phyloP scores from a whole-genome alignment of 2,888 invertebrate species.

The Calameuta filiformis region DNA sequence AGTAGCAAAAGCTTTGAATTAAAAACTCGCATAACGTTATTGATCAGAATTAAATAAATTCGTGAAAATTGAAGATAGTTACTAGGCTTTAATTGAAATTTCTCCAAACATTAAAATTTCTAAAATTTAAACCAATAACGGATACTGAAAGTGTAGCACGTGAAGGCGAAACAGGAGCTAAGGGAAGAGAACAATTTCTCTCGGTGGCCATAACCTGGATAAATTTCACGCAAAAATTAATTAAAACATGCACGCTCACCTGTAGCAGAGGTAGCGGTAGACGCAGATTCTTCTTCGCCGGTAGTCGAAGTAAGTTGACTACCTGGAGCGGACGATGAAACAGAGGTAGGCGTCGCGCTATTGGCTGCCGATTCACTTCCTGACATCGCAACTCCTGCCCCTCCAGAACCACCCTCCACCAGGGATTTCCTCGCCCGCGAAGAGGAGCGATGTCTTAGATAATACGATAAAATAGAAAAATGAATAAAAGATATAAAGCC shows the following conservation, averaged over 20 bases:
- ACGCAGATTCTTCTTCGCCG: conserved; percentile 55
- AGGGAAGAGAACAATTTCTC: neutral
- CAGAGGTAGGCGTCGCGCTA: conserved; percentile 53
- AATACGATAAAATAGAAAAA: neutral
- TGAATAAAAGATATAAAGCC: neutral
- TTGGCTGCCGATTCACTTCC: conserved; percentile 57
- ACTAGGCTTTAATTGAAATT: neutral
- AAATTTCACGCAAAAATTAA: neutral
- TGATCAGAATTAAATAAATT: neutral
- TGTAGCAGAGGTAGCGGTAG: conserved; percentile 54
- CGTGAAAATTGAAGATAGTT: neutral
- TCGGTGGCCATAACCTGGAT: neutral
- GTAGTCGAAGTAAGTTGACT: conserved; percentile 54
- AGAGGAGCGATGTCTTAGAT: conserved; percentile 65
- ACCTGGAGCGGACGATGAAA: conserved; percentile 51
- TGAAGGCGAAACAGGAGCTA: neutral
- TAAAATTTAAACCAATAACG: neutral
- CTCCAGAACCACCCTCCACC: conserved; percentile 68
- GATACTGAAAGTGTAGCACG: neutral
- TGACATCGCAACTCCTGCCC: conserved; percentile 53
- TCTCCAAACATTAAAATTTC: neutral
- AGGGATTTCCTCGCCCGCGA: conserved; percentile 65
- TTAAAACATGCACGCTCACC: conserved; percentile 33
- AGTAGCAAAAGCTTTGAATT: neutral
- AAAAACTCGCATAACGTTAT: neutral